Evolutionary conservation across 1,140 invertebrate species (phyloP).

Genomic region (Temnothorax curvispinosus): DNA sequence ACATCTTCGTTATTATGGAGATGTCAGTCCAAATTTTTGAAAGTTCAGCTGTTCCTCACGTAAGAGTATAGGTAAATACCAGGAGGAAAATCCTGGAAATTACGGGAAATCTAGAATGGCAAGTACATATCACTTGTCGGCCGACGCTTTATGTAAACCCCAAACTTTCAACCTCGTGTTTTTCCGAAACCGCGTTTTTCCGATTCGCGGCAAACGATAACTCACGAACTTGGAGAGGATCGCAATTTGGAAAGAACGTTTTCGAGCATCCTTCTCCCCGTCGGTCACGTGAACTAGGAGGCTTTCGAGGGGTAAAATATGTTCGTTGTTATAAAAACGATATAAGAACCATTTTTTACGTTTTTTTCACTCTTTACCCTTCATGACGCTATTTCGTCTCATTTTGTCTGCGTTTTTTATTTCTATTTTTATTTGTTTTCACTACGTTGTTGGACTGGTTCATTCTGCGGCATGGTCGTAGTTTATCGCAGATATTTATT

Average conservation of each 20-base stretch:
- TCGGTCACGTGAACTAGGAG: background rate
- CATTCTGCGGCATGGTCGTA: background rate
- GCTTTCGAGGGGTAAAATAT: background rate
- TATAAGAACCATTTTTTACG: constrained; percentile 32
- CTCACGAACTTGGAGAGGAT: constrained; percentile 8
- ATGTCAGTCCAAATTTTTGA: background rate
- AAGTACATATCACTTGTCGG: background rate
- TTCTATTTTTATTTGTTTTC: constrained; percentile 8
- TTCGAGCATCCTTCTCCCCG: background rate
- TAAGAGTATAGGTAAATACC: background rate
- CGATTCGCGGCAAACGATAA: constrained; percentile 25
- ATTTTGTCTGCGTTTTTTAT: background rate
- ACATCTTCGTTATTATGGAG: background rate
- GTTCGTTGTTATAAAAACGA: constrained; percentile 13
- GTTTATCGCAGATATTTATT: background rate
- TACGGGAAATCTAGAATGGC: background rate
- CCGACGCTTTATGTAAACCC: constrained; percentile 5
- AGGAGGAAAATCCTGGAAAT: background rate
- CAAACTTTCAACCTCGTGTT: background rate
- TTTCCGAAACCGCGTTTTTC: constrained; percentile 25
- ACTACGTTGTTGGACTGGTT: background rate
- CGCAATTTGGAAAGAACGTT: constrained; percentile 24
- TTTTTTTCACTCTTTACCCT: background rate
- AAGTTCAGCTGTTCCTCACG: background rate
- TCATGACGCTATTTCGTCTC: background rate